Evolutionary conservation across 2,888 invertebrate genomes (phyloP).

Genomic region (Pachymerium ferrugineum): DNA sequence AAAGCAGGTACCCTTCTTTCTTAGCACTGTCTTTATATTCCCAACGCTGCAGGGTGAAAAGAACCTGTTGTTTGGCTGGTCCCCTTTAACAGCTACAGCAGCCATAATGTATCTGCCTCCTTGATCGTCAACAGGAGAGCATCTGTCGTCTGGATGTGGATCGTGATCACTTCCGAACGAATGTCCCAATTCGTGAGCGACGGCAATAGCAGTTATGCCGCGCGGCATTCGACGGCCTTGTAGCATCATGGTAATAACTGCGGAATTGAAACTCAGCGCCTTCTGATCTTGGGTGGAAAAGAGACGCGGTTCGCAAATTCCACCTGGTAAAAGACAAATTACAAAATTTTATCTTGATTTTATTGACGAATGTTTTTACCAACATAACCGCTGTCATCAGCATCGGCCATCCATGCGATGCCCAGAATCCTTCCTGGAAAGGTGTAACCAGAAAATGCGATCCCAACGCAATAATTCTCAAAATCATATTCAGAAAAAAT

Average conservation of each 20-base stretch:
- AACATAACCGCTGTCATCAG: background rate
- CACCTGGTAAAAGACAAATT: background rate
- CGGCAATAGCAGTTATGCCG: constrained; percentile 32
- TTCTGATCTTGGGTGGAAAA: background rate
- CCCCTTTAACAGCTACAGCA: constrained; percentile 1
- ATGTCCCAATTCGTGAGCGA: constrained; percentile 37
- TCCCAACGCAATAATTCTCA: constrained; percentile 15
- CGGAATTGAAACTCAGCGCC: constrained; percentile 27
- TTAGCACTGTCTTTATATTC: background rate
- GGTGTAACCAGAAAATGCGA: constrained; percentile 24
- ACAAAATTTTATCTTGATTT: background rate
- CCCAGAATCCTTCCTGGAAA: constrained; percentile 28
- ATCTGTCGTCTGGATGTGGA: constrained; percentile 29
- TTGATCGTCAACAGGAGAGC: constrained; percentile 32
- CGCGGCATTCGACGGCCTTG: constrained; percentile 28
- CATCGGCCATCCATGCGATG: constrained; percentile 30
- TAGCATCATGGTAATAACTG: constrained; percentile 17
- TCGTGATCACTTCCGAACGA: constrained; percentile 38
- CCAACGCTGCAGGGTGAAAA: constrained; percentile 36
- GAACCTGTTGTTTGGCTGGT: constrained; percentile 28
- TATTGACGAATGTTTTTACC: constrained; percentile 25
- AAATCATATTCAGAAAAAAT: constrained; percentile 5
- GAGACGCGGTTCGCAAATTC: constrained; percentile 23
- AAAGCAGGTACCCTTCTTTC: constrained; percentile 1
- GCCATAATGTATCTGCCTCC: constrained; percentile 37